Percentiles rank a stretch among this genome's conserved stretches.
Conservation (phyloP, 2,113 vertebrate species). For the Rutilus rutilus region DNA sequence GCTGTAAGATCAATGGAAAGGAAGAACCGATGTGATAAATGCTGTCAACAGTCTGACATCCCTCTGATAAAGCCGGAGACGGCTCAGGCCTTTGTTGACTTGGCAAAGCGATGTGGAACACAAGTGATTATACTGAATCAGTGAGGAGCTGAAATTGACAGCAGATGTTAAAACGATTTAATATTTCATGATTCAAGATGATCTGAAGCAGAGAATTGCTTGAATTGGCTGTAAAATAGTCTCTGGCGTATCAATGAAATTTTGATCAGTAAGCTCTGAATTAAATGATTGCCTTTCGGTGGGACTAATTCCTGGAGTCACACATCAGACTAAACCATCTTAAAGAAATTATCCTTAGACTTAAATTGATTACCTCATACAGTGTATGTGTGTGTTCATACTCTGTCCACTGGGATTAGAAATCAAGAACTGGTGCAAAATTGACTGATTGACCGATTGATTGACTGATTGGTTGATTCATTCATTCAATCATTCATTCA, state of each 20-base stretch:
- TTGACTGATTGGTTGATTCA: not conserved
- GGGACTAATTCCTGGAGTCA: not conserved
- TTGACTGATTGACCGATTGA: not conserved
- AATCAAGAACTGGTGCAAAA: not conserved
- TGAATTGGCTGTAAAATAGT: constrained; percentile 26
- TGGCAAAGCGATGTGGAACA: constrained; percentile 14
- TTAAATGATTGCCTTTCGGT: constrained; percentile 8
- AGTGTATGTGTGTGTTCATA: not conserved
- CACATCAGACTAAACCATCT: constrained; percentile 6
- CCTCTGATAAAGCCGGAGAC: constrained; percentile 47
- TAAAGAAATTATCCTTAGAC: not conserved
- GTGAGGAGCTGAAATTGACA: constrained; percentile 17
- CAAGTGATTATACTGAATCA: constrained; percentile 13
- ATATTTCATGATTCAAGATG: constrained; percentile 41
- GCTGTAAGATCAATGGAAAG: constrained; percentile 66
- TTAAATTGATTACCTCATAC: not conserved
- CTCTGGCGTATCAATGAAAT: constrained; percentile 1
- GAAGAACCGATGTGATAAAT: constrained; percentile 65
- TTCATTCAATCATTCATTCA: too few species aligned
- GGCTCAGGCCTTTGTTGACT: constrained; percentile 27
- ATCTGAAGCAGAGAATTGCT: constrained; percentile 2
- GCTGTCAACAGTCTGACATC: constrained; percentile 63
- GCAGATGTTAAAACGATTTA: constrained; percentile 18
- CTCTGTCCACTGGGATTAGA: not conserved
- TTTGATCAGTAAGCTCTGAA: constrained; percentile 11